Percentiles rank a stretch among this genome's conserved stretches.
These are phyloP conservation scores for Pachycephus smyrnensis DNA, from an alignment of 2,888 invertebrate species.

Conservation along the genomic window DNA sequence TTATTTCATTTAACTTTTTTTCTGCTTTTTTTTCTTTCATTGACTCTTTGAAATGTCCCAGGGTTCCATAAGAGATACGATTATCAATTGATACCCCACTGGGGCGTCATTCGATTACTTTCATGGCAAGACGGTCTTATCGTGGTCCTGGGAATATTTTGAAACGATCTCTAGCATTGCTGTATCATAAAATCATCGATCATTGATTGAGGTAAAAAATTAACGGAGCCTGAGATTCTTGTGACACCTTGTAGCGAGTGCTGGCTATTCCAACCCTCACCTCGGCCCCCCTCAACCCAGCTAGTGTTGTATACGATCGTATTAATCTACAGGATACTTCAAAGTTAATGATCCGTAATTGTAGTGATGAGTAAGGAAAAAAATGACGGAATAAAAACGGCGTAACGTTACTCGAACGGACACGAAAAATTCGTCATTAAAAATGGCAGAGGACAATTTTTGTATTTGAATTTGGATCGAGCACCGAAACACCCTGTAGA, in stretches of 20 bases:
- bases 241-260: conserved; percentile 58
- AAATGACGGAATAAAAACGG: neutral
- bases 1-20: neutral
- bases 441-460: neutral
- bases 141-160: neutral
- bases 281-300: conserved; percentile 65
- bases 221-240: conserved; percentile 47
- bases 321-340: conserved; percentile 10
- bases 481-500: neutral
- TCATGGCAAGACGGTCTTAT: neutral
- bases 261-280: conserved; percentile 62
- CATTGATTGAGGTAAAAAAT: conserved; percentile 36
- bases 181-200: neutral
- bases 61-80: neutral
- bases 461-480: neutral
- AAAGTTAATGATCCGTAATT: neutral
- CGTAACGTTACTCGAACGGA: neutral
- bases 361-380: neutral
- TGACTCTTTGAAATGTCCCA: neutral
- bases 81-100: neutral
- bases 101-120: neutral
- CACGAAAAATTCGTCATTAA: neutral
- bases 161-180: neutral
- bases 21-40: neutral
- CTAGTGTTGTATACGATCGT: conserved; percentile 40